Percentiles rank a stretch among this genome's conserved stretches.
phyloP scores from a whole-genome alignment of 2,888 invertebrate genomes.

The Volucella inflata region DNA sequence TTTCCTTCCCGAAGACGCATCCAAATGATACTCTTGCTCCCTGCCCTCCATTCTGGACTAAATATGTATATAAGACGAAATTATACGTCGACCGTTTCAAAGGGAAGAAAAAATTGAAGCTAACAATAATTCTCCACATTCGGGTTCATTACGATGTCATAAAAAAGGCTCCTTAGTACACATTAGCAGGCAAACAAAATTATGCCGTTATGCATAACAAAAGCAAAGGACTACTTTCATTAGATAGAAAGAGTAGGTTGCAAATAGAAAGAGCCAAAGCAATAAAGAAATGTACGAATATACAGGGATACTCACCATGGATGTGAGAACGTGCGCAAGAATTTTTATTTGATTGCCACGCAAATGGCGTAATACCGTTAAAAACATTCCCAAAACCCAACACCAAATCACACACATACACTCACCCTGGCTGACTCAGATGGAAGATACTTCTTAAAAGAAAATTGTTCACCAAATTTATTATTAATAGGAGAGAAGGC shows the following conservation, averaged over 20 bases:
- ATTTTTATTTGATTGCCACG: constrained; percentile 75
- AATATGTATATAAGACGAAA: not conserved
- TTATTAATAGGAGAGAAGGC: constrained; percentile 60
- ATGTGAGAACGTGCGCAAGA: constrained; percentile 67
- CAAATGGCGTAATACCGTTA: constrained; percentile 66
- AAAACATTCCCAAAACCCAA: not conserved
- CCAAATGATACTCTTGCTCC: constrained; percentile 16
- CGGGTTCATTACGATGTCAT: constrained; percentile 71
- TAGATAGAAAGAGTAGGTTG: not conserved
- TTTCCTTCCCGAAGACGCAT: constrained; percentile 34
- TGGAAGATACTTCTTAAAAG: constrained; percentile 29
- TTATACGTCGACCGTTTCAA: not conserved
- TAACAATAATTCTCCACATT: constrained; percentile 71
- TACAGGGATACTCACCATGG: constrained; percentile 22
- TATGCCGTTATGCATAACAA: constrained; percentile 54
- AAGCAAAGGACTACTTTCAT: constrained; percentile 10
- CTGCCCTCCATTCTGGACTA: not conserved
- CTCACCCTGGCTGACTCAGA: constrained; percentile 4
- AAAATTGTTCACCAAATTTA: constrained; percentile 70
- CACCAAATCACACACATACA: not conserved
- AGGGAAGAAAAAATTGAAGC: constrained; percentile 34
- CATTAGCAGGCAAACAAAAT: constrained; percentile 68
- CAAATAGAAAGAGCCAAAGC: constrained; percentile 25
- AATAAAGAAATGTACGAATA: not conserved
- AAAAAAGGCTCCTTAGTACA: constrained; percentile 72